Base-by-base conservation (phyloP, 2,888 invertebrate species). In the Ophion costatus region DNA sequence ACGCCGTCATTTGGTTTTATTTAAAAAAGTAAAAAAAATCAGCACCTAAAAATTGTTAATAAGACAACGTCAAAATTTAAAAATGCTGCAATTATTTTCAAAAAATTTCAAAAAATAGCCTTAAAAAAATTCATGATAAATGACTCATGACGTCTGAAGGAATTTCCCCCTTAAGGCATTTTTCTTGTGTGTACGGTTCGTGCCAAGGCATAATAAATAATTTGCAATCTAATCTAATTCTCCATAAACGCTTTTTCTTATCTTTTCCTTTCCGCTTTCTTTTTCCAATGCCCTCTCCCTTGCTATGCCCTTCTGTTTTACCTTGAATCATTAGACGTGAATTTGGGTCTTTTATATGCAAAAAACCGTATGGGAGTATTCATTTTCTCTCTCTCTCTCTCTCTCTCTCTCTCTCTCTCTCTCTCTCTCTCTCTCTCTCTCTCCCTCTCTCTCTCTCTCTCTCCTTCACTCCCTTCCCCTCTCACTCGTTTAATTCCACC, bases 351-450 rank as follows among this genome's bases (percentile, higher is more conserved):
- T 1, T 61, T 33, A 33, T n/a, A n/a, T 24, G 5, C 42, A 9
- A 3, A 22, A 29, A 77, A 45, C 11, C 42, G 33, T 57, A 11
- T 11, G 63, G 9, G 42, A n/a, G 70, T 45, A 80, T 80, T 77
- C 73, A 77, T 73, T 69, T 45, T 61, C 45, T 56, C 69, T 20
- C 29, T n/a, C 45, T 4, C 29, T 29, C 29, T 29, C 29, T 29
- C 29, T 29, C 29, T 61, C 61, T 70, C 69, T 20, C 29, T n/a
- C 51, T 61, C 61, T 70, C 69, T 20, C 29, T n/a, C 51, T 61
- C 61, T 70, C 69, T 20, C 29, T n/a, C 51, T 61, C 61, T 70
- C 69, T 20, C 29, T n/a, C 51, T 61, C 61, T 70, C 69, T 20
- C 29, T n/a, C 51, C 45, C 61, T 70, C 69, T 20, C 29, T n/a